phyloP scores from a whole-genome alignment of 2,888 invertebrate genomes.

The Serripes groenlandicus region DNA sequence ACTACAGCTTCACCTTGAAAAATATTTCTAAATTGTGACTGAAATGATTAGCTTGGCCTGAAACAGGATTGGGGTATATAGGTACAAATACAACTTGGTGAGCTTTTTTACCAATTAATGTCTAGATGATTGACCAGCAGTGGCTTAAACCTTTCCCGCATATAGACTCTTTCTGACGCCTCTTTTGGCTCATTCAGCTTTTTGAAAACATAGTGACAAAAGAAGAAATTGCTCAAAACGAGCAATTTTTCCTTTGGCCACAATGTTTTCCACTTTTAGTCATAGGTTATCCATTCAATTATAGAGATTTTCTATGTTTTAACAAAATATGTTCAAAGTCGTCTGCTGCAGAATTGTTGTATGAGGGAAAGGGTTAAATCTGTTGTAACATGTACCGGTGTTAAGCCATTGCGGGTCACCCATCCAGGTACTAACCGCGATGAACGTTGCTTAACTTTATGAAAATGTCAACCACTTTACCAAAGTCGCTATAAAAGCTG shows the following conservation, averaged over 20 bases:
- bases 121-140: too few species aligned
- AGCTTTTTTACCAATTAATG: too few species aligned
- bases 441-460: too few species aligned
- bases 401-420: too few species aligned
- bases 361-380: background rate
- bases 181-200: background rate
- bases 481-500: too few species aligned
- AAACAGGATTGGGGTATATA: too few species aligned
- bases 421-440: too few species aligned
- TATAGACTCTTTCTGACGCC: background rate
- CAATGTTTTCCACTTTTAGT: background rate
- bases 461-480: too few species aligned
- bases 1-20: background rate
- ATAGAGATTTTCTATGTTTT: background rate
- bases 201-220: background rate
- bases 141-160: background rate
- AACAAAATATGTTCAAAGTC: too few species aligned
- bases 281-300: background rate
- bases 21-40: too few species aligned
- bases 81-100: too few species aligned
- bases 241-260: background rate
- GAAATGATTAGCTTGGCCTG: too few species aligned
- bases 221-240: background rate
- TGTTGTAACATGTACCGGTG: background rate
- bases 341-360: background rate